Evolutionary conservation across 2,888 invertebrate species (phyloP).

Genomic region (Cephonodes hylas): DNA sequence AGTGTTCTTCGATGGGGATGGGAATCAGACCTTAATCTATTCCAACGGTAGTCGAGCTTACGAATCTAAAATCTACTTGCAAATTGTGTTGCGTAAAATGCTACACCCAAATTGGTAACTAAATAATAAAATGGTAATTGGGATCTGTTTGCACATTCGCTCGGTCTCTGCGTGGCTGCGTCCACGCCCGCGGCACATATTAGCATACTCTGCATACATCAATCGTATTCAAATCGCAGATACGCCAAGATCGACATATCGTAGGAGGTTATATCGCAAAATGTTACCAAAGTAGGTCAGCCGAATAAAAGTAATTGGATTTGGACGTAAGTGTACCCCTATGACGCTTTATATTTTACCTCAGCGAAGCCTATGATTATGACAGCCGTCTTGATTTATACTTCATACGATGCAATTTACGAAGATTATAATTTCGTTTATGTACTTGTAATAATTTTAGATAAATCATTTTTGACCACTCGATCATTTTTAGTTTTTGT

Average conservation of each 20-base stretch:
- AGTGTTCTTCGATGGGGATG: neutral
- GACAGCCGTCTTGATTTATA: slow-evolving; percentile 60
- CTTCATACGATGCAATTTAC: slow-evolving; percentile 63
- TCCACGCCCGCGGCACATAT: slow-evolving; percentile 48
- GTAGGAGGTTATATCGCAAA: slow-evolving; percentile 66
- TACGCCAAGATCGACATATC: slow-evolving; percentile 61
- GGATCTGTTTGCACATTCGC: slow-evolving; percentile 3
- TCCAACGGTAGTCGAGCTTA: no score
- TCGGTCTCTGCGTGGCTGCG: slow-evolving; percentile 7
- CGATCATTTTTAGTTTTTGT: neutral
- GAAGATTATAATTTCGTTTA: slow-evolving; percentile 53
- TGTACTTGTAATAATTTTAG: slow-evolving; percentile 16
- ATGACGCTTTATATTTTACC: slow-evolving; percentile 60
- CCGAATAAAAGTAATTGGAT: slow-evolving; percentile 66
- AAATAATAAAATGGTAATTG: slow-evolving; percentile 13
- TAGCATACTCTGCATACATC: slow-evolving; percentile 43
- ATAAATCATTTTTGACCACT: neutral
- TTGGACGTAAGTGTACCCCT: slow-evolving; percentile 64
- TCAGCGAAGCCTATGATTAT: slow-evolving; percentile 59
- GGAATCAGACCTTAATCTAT: neutral
- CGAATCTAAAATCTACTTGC: neutral
- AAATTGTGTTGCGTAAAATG: neutral
- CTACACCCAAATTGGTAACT: neutral
- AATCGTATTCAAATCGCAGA: slow-evolving; percentile 47
- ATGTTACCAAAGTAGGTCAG: slow-evolving; percentile 61